Evolutionary conservation across 2,797 vertebrate species (phyloP).

Genomic region (Rhynchonycteris naso): DNA sequence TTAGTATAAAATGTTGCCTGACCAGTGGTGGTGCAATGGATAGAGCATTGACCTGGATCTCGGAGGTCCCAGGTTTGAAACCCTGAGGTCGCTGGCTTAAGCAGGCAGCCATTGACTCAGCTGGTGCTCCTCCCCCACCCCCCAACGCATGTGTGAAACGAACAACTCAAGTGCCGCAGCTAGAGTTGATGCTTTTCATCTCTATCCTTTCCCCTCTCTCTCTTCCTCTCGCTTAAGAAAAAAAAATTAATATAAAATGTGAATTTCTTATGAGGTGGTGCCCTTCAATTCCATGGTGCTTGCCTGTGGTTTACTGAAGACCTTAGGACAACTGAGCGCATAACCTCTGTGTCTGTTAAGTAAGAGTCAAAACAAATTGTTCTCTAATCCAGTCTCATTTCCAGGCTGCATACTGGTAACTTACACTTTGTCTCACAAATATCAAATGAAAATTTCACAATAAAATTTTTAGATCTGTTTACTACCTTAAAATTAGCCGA

Average conservation of each 20-base stretch:
- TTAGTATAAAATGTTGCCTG: constrained; percentile 4
- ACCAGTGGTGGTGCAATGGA: too few relatives aligned
- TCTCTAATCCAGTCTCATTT: background rate
- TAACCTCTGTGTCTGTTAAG: background rate
- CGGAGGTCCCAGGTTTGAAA: too few relatives aligned
- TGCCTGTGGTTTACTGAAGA: background rate
- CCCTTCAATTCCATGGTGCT: background rate
- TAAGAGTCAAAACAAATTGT: background rate
- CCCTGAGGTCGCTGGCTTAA: too few relatives aligned
- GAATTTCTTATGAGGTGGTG: background rate
- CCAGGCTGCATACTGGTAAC: background rate
- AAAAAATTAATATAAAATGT: constrained; percentile 29
- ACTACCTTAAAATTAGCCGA: background rate
- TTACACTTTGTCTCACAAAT: background rate
- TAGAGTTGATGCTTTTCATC: too few relatives aligned
- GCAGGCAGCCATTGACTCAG: too few relatives aligned
- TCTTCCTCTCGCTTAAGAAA: background rate
- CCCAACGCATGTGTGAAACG: too few relatives aligned
- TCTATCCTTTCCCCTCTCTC: too few relatives aligned
- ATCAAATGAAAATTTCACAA: background rate
- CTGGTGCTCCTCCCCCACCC: too few relatives aligned
- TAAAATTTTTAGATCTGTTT: background rate
- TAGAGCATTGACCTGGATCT: too few relatives aligned
- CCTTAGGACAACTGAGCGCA: background rate
- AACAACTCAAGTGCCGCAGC: too few relatives aligned